Base-by-base conservation (phyloP, 2,888 invertebrate species). In the Cancer borealis region DNA sequence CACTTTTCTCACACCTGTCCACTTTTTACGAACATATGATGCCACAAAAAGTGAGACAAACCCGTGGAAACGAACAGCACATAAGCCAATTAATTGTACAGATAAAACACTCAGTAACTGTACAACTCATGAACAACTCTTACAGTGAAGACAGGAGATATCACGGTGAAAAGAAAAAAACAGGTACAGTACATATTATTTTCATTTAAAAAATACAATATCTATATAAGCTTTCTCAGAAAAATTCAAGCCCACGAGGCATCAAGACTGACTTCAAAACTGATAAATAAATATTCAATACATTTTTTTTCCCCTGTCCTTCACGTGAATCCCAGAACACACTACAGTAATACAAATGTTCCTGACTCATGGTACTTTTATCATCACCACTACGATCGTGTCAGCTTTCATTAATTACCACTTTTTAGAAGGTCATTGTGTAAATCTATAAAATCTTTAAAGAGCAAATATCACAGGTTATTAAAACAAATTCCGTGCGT, bases 401-500 rank as follows among this genome's bases (percentile, higher is more conserved):
- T n/a, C 21, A n/a, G 66, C 66, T 66, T 66, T 66, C 66, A 66
- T 66, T 66, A 21, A 21, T 66, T 66, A 66, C n/a, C 21, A 66
- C n/a, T 66, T n/a, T 66, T 66, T 66, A n/a, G 66, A n/a, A n/a
- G 21, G 66, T 66, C 66, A 66, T n/a, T 66, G 66, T 66, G 66
- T 66, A 66, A 12, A 54, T 54, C 54, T 17, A 54, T 54, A 17
- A 54, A 54, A 66, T 66, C 66, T 66, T n/a, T 66, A 66, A 66
- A 66, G 66, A 66, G 66, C n/a, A n/a, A 54, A 54, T 54, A 54
- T 54, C 54, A 54, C 54, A 54, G 3, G 66, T 66, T 66, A n/a
- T 66, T 10, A 54, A 54, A 66, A 66, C 21, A 66, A 1, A 6
- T n/a, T 17, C 17, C 17, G 60, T 17, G 60, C 17, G 17, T 17